Percentiles rank a stretch among this genome's conserved stretches.
These are phyloP conservation scores for Zoanthus sociatus DNA, from an alignment of 92 coral and sea anemone species.

Conservation along the genomic window DNA sequence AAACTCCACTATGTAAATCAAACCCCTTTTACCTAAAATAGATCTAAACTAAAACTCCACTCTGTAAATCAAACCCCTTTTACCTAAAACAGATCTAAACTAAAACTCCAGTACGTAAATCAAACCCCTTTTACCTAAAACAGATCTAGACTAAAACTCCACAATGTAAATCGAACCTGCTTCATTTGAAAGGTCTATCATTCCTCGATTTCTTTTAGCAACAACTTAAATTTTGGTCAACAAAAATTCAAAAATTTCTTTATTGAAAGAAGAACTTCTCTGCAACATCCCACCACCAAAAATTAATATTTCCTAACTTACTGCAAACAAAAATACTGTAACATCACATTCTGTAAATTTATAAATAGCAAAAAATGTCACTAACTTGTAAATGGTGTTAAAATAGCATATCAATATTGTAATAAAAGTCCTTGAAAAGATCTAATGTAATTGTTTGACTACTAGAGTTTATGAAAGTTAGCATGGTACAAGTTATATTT, in stretches of 20 bases:
- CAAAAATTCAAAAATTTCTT: neutral
- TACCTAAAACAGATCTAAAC: too few species aligned
- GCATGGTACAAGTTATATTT: neutral
- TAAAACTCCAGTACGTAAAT: too few species aligned
- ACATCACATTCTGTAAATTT: constrained; percentile 3
- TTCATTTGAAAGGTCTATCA: too few species aligned
- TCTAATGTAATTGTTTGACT: constrained; percentile 8
- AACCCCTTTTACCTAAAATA: too few species aligned
- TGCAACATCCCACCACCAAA: neutral
- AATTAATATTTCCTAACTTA: constrained; percentile 6
- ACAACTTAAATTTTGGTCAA: neutral
- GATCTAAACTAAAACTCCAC: too few species aligned
- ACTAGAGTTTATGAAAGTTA: constrained; percentile 11
- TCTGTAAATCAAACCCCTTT: too few species aligned
- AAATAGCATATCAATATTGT: constrained; percentile 20
- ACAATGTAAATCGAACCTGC: too few species aligned
- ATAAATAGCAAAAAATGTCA: constrained; percentile 33
- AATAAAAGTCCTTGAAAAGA: neutral
- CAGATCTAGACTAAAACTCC: too few species aligned
- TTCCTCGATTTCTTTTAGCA: neutral
- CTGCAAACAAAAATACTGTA: neutral
- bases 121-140: too few species aligned
- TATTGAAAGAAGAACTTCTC: neutral
- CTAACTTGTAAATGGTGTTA: constrained; percentile 3
- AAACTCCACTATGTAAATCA: too few species aligned